phyloP scores from a whole-genome alignment of 2,113 vertebrate genomes.

The Myrmecophaga tridactyla region DNA sequence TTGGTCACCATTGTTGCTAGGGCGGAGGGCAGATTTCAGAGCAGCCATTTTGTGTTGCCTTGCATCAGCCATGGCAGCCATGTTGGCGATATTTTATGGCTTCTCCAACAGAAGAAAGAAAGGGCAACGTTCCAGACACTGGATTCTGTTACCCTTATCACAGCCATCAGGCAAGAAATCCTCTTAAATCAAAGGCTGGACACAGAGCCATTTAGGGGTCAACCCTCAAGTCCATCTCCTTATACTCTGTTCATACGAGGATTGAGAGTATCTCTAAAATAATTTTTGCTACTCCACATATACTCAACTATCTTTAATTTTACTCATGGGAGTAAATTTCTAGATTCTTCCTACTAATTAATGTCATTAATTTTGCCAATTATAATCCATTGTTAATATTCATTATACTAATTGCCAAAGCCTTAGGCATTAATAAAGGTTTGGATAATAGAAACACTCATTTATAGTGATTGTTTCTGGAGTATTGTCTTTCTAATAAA shows the following conservation, averaged over 20 bases:
- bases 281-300: not conserved
- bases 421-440: not conserved
- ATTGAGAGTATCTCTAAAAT: not conserved
- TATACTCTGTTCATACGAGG: not conserved
- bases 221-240: not conserved
- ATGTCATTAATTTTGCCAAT: not conserved
- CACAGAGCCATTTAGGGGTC: not conserved
- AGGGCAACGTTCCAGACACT: not conserved
- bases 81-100: no score
- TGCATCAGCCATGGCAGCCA: no score
- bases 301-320: slow-evolving; percentile 17
- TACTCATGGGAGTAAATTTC: not conserved
- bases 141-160: not conserved
- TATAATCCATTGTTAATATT: not conserved
- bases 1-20: no score
- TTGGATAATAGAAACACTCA: not conserved
- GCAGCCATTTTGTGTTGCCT: no score
- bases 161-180: not conserved
- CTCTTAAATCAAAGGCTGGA: not conserved
- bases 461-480: not conserved
- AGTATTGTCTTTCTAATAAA: not conserved
- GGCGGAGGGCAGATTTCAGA: no score
- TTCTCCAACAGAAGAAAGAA: no score
- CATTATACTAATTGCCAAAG: not conserved
- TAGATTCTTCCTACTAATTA: not conserved